phyloP scores from a whole-genome alignment of 2,113 vertebrate species.

The Periophthalmodon schlosseri region DNA sequence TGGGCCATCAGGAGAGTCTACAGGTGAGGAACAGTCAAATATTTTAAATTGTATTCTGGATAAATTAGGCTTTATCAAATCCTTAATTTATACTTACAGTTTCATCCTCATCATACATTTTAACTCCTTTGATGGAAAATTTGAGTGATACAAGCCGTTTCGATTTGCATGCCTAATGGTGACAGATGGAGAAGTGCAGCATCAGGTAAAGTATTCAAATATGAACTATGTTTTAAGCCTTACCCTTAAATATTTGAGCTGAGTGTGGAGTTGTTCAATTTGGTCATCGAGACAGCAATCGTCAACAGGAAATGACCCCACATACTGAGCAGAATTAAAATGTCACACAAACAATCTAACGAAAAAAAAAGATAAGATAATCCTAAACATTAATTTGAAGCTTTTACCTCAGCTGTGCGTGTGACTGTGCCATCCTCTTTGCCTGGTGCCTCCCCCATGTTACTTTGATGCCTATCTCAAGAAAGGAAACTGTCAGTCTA shows the following conservation, averaged over 20 bases:
- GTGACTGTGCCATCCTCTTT: conserved; percentile 65
- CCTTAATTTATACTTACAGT: conserved; percentile 69
- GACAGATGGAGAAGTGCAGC: not conserved
- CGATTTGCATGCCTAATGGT: conserved; percentile 77
- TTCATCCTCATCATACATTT: conserved; percentile 88
- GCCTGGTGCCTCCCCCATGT: conserved; percentile 67
- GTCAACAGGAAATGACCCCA: conserved; percentile 89
- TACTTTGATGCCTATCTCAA: not conserved
- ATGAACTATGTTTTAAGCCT: not conserved
- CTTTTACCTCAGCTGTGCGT: conserved; percentile 75
- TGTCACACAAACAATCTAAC: accelerated
- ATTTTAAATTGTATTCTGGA: not conserved
- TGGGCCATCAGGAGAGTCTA: conserved; percentile 95
- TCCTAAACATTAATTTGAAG: not conserved
- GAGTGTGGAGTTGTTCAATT: conserved; percentile 78
- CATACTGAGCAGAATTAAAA: conserved; percentile 77
- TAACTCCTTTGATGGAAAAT: conserved; percentile 91
- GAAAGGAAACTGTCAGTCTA: too few relatives aligned
- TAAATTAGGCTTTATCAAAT: not conserved
- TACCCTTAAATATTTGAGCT: conserved; percentile 85
- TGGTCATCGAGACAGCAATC: conserved; percentile 83
- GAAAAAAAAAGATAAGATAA: too few relatives aligned
- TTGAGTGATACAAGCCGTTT: conserved; percentile 82
- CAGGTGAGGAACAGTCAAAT: not conserved
- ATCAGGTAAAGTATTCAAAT: not conserved